phyloP scores from a whole-genome alignment of 53 echinoderm and acorn worm species.

The Arbacia lixula region DNA sequence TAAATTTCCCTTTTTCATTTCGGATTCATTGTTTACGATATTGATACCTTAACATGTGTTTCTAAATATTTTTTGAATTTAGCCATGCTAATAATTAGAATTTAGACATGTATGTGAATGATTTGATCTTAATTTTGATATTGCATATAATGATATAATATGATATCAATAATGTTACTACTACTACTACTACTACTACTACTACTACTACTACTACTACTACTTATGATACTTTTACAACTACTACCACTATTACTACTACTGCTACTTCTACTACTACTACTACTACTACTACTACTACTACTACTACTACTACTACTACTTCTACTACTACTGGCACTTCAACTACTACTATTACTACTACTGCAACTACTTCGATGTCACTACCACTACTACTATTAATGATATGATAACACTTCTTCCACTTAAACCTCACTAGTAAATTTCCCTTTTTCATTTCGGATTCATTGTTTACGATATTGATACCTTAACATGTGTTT shows the following conservation, averaged over 20 bases:
- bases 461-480: too few species aligned
- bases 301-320: background rate
- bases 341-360: background rate
- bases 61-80: too few species aligned
- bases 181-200: background rate
- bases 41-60: too few species aligned
- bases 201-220: background rate
- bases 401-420: too few species aligned
- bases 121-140: background rate
- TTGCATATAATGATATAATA: background rate
- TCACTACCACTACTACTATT: background rate
- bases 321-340: background rate
- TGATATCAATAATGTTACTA: background rate
- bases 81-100: too few species aligned
- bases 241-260: background rate
- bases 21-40: too few species aligned
- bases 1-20: too few species aligned
- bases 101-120: too few species aligned
- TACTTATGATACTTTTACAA: background rate
- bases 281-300: conserved; percentile 1
- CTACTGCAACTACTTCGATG: background rate
- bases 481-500: too few species aligned
- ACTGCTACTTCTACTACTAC: background rate
- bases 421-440: too few species aligned
- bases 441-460: too few species aligned